These are phyloP conservation scores for Cheilosia impressa DNA, from an alignment of 2,888 invertebrate species.

Conservation along the genomic window DNA sequence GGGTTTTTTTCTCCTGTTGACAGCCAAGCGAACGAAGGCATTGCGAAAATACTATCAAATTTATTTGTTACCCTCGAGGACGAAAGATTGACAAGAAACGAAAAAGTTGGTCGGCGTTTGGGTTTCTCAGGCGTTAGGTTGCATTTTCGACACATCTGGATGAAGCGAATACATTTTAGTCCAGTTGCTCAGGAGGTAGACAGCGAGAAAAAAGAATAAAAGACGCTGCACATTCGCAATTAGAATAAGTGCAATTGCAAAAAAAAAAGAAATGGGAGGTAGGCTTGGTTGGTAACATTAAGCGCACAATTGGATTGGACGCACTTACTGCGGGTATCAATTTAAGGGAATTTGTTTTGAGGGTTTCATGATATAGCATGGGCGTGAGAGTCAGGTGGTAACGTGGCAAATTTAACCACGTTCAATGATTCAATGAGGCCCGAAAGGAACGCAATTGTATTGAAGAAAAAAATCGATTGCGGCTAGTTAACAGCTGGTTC, in stretches of 20 bases:
- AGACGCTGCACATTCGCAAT: conserved; percentile 22
- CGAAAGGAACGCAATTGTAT: too few species aligned
- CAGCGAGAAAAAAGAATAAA: neutral
- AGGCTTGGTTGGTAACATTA: conserved; percentile 38
- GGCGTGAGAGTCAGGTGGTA: conserved; percentile 24
- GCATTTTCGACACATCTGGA: conserved; percentile 64
- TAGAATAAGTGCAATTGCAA: conserved; percentile 67
- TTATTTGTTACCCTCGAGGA: conserved; percentile 58
- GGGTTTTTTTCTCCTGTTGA: conserved; percentile 18
- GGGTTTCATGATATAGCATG: too few species aligned
- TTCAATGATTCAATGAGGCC: too few species aligned
- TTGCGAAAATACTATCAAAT: conserved; percentile 40
- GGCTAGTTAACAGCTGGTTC: too few species aligned
- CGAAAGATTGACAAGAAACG: conserved; percentile 56
- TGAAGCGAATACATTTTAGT: conserved; percentile 51
- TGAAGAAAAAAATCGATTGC: too few species aligned
- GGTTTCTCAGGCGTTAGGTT: conserved; percentile 47
- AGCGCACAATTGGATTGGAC: neutral
- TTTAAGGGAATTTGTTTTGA: too few species aligned
- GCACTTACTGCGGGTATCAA: too few species aligned
- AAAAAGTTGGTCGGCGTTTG: conserved; percentile 19
- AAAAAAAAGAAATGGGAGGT: neutral
- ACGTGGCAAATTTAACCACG: neutral
- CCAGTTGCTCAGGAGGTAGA: conserved; percentile 50
- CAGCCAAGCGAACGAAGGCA: conserved; percentile 44